Percentiles rank a stretch among this genome's conserved stretches.
Evolutionary conservation across 2,888 invertebrate species (phyloP).

Genomic region (Agapetus fuscipes): DNA sequence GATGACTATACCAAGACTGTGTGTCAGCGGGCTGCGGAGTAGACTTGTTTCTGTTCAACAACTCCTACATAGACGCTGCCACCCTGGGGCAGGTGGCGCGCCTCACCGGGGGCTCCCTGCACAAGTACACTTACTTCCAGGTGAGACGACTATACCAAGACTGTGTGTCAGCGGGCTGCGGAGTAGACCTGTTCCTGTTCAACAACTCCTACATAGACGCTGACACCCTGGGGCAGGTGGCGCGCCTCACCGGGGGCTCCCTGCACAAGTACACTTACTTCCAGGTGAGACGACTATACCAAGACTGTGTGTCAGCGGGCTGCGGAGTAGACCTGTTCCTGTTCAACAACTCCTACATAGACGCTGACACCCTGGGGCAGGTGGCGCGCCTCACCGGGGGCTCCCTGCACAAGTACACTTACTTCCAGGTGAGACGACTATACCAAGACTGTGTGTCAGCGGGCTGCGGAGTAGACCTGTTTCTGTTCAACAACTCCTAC

Average conservation of each 20-base stretch:
- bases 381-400: slow-evolving; percentile 90
- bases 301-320: slow-evolving; percentile 86
- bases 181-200: slow-evolving; percentile 92
- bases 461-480: slow-evolving; percentile 93
- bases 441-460: slow-evolving; percentile 88
- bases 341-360: slow-evolving; percentile 93
- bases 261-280: slow-evolving; percentile 97
- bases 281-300: slow-evolving; percentile 57
- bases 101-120: slow-evolving; percentile 90
- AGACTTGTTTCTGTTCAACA: slow-evolving; percentile 93
- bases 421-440: slow-evolving; percentile 71
- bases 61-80: slow-evolving; percentile 91
- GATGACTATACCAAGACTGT: slow-evolving; percentile 63
- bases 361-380: slow-evolving; percentile 92
- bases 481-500: slow-evolving; percentile 92
- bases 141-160: slow-evolving; percentile 58
- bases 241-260: slow-evolving; percentile 89
- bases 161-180: slow-evolving; percentile 86
- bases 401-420: slow-evolving; percentile 91
- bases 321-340: slow-evolving; percentile 93
- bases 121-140: slow-evolving; percentile 97
- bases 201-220: slow-evolving; percentile 95
- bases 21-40: slow-evolving; percentile 88
- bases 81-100: slow-evolving; percentile 88
- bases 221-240: slow-evolving; percentile 89